A percentile compares a stretch with the other conserved stretches of the same genome.
phyloP scores from a whole-genome alignment of 2,113 vertebrate species.

The Rallus limicola region DNA sequence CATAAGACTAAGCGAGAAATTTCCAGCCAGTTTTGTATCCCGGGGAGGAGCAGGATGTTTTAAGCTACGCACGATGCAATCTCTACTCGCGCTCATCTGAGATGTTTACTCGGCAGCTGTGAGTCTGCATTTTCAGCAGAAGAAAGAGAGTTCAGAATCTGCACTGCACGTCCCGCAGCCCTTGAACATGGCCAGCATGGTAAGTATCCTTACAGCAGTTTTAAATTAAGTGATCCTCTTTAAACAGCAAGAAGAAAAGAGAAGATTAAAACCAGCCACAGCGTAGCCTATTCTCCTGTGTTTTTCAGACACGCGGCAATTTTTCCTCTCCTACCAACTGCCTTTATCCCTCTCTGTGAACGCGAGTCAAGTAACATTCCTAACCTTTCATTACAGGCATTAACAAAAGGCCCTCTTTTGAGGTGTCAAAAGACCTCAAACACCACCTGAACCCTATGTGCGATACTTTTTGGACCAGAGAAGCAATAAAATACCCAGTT shows the following conservation, averaged over 20 bases:
- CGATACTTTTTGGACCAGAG: neutral
- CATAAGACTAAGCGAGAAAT: neutral
- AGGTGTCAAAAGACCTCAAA: neutral
- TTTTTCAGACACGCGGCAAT: neutral
- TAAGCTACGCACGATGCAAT: neutral
- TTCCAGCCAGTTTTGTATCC: neutral
- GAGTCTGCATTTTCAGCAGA: neutral
- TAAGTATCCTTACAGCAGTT: slow-evolving; percentile 5
- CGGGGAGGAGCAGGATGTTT: neutral
- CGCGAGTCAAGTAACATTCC: neutral
- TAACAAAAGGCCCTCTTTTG: neutral
- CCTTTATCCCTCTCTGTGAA: neutral
- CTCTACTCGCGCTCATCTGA: neutral
- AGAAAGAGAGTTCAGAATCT: neutral
- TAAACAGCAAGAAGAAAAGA: neutral
- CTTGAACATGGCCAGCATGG: neutral
- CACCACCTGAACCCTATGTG: accelerated
- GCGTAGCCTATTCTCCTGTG: neutral
- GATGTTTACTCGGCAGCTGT: neutral
- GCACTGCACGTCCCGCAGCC: neutral
- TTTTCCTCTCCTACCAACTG: neutral
- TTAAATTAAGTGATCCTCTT: slow-evolving; percentile 24
- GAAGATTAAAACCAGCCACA: slow-evolving; percentile 6
- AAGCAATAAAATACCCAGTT: neutral
- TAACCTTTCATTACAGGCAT: neutral